Base-by-base conservation (phyloP, 1,140 invertebrate species). In the Habropoda laboriosa region DNA sequence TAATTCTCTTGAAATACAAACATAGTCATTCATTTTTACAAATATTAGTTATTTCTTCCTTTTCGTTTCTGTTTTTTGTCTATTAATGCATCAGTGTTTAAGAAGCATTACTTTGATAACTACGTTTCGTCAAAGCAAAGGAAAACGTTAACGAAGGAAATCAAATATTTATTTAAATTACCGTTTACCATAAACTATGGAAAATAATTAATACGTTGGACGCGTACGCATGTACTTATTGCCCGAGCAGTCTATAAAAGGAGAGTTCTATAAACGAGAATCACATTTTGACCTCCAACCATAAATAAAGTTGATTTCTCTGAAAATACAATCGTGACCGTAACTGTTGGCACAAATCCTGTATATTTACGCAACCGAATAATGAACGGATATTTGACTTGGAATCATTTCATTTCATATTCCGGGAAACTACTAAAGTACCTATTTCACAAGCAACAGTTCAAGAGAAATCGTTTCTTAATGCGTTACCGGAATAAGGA, bases 231-330 rank as follows among this genome's bases (percentile, higher is more conserved):
- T 8, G 21, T 27, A 55, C n/a, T n/a, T n/a, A n/a, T n/a, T n/a
- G 10, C 38, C 12, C 47, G n/a, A 24, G 8, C 16, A n/a, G 18
- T 68, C 30, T 68, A 53, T 71, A 40, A 57, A 40, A 57, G 51
- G 27, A n/a, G 16, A 40, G n/a, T 42, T 71, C 42, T 71, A 57
- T 40, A 24, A 57, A 71, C 42, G 49, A 51, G 24, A 42, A 40
- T 71, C 68, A 71, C 51, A 42, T 57, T 35, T 71, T 57, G 38
- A 40, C 68, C 68, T 57, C 18, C 57, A 57, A 57, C 68, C 24
- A 38, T 27, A 71, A 71, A 71, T 71, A 71, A 51, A 71, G 51
- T 10, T 24, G 51, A 71, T 71, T 71, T 71, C 68, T 57, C 68
- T 30, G 68, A 71, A 71, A 57, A 35, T 30, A 57, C 51, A 71